phyloP scores from a whole-genome alignment of 1,140 invertebrate genomes.

The Zaprionus capensis region DNA sequence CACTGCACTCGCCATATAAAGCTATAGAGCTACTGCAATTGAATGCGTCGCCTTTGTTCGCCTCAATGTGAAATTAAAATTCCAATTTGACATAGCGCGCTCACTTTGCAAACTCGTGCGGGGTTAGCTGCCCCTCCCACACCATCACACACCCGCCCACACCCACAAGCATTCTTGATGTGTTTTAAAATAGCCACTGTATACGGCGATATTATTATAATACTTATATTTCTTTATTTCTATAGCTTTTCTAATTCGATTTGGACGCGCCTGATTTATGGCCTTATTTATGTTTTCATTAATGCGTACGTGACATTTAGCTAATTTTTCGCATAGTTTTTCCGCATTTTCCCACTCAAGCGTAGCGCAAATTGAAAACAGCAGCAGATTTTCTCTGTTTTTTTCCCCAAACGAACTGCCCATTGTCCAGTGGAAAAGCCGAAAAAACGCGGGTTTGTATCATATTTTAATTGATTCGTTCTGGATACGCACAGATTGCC shows the following conservation, averaged over 20 bases:
- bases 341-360: slow-evolving; percentile 32
- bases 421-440: slow-evolving; percentile 11
- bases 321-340: slow-evolving; percentile 51
- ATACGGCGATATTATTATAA: neutral
- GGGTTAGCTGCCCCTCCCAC: slow-evolving; percentile 13
- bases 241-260: slow-evolving; percentile 22
- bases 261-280: slow-evolving; percentile 47
- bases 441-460: neutral
- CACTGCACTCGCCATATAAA: slow-evolving; percentile 27
- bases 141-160: neutral
- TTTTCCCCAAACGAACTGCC: neutral
- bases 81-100: slow-evolving; percentile 63
- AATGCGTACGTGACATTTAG: slow-evolving; percentile 65
- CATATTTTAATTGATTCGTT: slow-evolving; percentile 47
- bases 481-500: slow-evolving; percentile 36
- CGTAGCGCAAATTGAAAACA: slow-evolving; percentile 21
- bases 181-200: slow-evolving; percentile 4
- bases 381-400: slow-evolving; percentile 33
- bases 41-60: slow-evolving; percentile 76
- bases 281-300: slow-evolving; percentile 54
- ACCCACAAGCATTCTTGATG: neutral
- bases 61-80: slow-evolving; percentile 77
- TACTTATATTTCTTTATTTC: slow-evolving; percentile 16
- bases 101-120: slow-evolving; percentile 44
- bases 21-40: slow-evolving; percentile 58